Conservation (phyloP, 2,888 invertebrate genomes). For the Pheosia gnoma region DNA sequence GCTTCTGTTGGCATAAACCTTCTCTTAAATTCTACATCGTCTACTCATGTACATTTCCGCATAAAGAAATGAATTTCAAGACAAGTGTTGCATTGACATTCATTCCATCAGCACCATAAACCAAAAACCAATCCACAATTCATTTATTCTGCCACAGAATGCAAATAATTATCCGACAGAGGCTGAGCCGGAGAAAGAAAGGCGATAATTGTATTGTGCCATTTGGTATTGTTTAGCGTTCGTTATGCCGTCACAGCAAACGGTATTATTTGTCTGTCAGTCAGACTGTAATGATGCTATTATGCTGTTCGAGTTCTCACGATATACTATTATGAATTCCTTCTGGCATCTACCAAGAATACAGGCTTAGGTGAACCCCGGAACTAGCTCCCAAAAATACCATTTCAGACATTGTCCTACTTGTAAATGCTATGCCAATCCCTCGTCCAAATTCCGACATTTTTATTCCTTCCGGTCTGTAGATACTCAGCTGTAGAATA, state of each 20-base stretch:
- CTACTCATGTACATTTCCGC: too few species aligned
- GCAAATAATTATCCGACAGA: neutral
- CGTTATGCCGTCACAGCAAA: neutral
- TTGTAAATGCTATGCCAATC: neutral
- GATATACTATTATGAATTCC: neutral
- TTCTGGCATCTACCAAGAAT: neutral
- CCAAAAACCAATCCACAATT: too few species aligned
- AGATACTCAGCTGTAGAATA: neutral
- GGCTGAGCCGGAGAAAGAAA: neutral
- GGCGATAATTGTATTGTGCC: neutral
- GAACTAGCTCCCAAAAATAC: neutral
- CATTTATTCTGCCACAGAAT: neutral
- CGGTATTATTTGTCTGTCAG: neutral
- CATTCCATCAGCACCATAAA: too few species aligned
- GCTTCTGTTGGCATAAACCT: too few species aligned
- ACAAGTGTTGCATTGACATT: too few species aligned
- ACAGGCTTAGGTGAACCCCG: neutral
- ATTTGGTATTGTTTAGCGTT: neutral
- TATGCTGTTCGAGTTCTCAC: neutral
- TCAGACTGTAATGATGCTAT: neutral
- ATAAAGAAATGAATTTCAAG: too few species aligned
- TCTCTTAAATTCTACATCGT: too few species aligned
- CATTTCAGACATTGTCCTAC: neutral
- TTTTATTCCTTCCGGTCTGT: neutral
- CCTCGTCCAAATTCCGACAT: neutral